These are phyloP conservation scores for Cettia cetti DNA, from an alignment of 2,113 vertebrate genomes.

Conservation along the genomic window DNA sequence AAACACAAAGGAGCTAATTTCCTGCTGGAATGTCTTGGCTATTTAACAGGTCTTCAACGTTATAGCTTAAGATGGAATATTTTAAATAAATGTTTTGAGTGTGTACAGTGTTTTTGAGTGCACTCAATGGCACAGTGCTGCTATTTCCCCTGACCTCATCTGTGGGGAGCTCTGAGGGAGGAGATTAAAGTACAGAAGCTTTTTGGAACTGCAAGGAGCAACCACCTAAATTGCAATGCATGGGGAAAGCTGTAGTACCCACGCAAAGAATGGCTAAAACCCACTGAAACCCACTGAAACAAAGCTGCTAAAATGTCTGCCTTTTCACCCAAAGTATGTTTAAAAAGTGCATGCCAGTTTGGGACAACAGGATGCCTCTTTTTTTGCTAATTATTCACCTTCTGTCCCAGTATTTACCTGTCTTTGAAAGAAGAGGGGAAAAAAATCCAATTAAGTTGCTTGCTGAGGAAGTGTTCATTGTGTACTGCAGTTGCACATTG, in stretches of 20 bases:
- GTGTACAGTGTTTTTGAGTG: not conserved
- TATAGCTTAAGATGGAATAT: not conserved
- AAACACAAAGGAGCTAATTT: not conserved
- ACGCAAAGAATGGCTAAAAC: not conserved
- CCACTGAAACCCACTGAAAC: not conserved
- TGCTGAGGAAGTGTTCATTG: not conserved
- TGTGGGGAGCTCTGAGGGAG: not conserved
- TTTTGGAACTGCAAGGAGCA: not conserved
- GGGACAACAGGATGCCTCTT: not conserved
- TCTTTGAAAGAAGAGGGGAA: not conserved
- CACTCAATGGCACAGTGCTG: not conserved
- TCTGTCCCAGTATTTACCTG: not conserved
- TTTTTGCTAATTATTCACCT: not conserved
- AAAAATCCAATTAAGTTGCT: not conserved
- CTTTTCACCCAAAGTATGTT: not conserved
- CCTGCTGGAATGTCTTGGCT: not conserved
- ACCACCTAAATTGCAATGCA: not conserved
- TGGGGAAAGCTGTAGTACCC: not conserved
- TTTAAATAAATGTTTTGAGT: not conserved
- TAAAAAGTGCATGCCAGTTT: not conserved
- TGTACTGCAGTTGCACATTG: not conserved
- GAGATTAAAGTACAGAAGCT: not conserved
- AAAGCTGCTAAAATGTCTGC: not conserved
- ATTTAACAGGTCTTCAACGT: not conserved
- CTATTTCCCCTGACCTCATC: not conserved